phyloP scores from a whole-genome alignment of 2,797 vertebrate genomes.

The Carapus acus region DNA sequence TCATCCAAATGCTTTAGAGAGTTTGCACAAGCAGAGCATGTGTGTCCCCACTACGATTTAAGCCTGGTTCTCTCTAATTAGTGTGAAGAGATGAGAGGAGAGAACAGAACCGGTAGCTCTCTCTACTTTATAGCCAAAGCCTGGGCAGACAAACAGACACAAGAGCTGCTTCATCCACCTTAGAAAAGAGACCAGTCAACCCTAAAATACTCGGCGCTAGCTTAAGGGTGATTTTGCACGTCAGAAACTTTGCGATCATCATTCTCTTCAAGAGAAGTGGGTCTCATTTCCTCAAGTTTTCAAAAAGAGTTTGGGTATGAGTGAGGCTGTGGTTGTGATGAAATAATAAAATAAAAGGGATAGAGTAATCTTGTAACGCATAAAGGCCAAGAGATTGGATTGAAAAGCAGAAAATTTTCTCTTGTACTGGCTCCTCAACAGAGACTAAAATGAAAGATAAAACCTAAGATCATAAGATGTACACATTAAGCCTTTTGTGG shows the following conservation, averaged over 20 bases:
- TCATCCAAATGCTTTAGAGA: slow-evolving; percentile 17
- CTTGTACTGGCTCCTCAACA: slow-evolving; percentile 43
- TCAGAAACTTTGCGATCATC: slow-evolving; percentile 65
- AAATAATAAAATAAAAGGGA: slow-evolving; percentile 56
- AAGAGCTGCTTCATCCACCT: slow-evolving; percentile 51
- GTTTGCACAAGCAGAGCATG: slow-evolving; percentile 17
- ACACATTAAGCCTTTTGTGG: slow-evolving; percentile 31
- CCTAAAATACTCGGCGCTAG: slow-evolving; percentile 64
- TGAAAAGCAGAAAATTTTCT: slow-evolving; percentile 51
- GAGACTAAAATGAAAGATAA: slow-evolving; percentile 52
- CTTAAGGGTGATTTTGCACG: slow-evolving; percentile 61
- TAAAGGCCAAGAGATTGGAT: slow-evolving; percentile 47
- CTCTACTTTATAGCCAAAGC: slow-evolving; percentile 50
- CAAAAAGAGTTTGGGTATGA: slow-evolving; percentile 59
- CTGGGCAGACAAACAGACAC: slow-evolving; percentile 56
- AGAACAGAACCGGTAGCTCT: slow-evolving; percentile 57
- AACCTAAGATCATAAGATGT: slow-evolving; percentile 38
- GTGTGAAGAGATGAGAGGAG: slow-evolving; percentile 61
- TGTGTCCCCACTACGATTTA: slow-evolving; percentile 50
- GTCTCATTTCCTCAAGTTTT: slow-evolving; percentile 57
- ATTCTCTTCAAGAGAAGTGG: slow-evolving; percentile 30
- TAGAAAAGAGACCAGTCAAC: slow-evolving; percentile 45
- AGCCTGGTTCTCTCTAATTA: slow-evolving; percentile 59
- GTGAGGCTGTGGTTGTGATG: slow-evolving; percentile 61
- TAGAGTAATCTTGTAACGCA: slow-evolving; percentile 50